Base-by-base conservation (phyloP, 1,140 invertebrate genomes). In the Bathynomus jamesi region DNA sequence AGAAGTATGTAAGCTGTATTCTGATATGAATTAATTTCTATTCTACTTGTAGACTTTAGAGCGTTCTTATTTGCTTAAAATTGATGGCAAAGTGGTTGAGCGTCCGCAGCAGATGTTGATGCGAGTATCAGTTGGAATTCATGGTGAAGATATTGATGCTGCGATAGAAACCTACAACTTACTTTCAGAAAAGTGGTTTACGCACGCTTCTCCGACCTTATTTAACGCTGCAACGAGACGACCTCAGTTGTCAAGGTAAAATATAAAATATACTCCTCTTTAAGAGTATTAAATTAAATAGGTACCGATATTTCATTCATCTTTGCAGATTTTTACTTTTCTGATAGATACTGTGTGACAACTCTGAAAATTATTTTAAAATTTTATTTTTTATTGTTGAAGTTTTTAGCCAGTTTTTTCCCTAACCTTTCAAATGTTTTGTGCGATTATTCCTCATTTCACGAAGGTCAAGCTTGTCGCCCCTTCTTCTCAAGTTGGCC, bases 71-170 rank as follows among this genome's bases (percentile, higher is more conserved):
- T 84, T 99, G 65, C 82, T 99, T 25, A 96, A 94, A 82, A 94
- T 98, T 67, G 87, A 96, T 82, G 90, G 90, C 0, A 96, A 96
- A 87, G 91, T 98, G 63, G 95, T 89, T 4, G 97, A 99, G 82
- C 85, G 97, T 60, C 98, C 98, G 0, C 97, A 99, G 80, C 96
- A 99, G 73, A 95, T 99, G 95, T 83, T 99, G 62, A 99, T 99
- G 97, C 85, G 98, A 80, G 96, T 99, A 13, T 83, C 97, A 27
- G 90, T 99, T 73, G 97, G 95, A 17, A 98, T 99, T 79, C 97
- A 99, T 82, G 90, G 90, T 11, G 90, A 96, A 76, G 91, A 99
- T 80, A 92, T 99, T 69, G 91, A 96, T 77, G 85, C 88, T 28
- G 95, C 90, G 27, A 95, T 99, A 78, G 93, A 98, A 84, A 98